Base-by-base conservation (phyloP, 1,140 invertebrate species). In the Diachasmimorpha longicaudata region DNA sequence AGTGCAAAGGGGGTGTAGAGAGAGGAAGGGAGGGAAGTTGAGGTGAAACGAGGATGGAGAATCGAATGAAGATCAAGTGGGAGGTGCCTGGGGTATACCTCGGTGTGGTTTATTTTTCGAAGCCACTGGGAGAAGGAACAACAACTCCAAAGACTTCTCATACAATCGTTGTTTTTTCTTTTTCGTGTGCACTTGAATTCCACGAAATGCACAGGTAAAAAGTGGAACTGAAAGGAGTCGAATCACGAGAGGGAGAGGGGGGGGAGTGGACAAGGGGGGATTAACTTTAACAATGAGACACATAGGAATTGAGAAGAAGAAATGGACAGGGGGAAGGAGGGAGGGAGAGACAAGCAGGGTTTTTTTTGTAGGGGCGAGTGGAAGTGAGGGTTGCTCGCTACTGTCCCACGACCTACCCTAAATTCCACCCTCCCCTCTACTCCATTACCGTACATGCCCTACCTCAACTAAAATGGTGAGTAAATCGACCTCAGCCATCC, bases 341-440 rank as follows among this genome's bases (percentile, higher is more conserved):
- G 21, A 25, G 36, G 46, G 31, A 42, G 36, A 25, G 31, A 6
- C 31, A 31, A 6, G 31, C 31, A 31, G 31, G 2, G 31, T 31
- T 31, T 31, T 58, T 73, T 71, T 72, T 67, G 73, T 70, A 42
- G 16, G 31, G 52, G 13, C 42, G 36, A 74, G 48, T 52, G 25
- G 48, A 73, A 0, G 71, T 46, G n/a, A 36, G 31, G 19, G 37
- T 36, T 25, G 71, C 39, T 23, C 19, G 1, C 14, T 46, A 67
- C 14, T 63, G 72, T 72, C 46, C 71, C 63, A 44, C 58, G 77
- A 78, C 77, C 74, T 78, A 76, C 77, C 77, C 77, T 76, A 74
- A 76, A 78, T 78, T 76, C 73, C 77, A 72, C 21, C 37, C n/a
- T 21, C 31, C 70, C 31, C 46, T 42, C 16, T 10, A 42, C 42